Conservation (phyloP, 1,140 invertebrate genomes). For the Neelides sp. region DNA sequence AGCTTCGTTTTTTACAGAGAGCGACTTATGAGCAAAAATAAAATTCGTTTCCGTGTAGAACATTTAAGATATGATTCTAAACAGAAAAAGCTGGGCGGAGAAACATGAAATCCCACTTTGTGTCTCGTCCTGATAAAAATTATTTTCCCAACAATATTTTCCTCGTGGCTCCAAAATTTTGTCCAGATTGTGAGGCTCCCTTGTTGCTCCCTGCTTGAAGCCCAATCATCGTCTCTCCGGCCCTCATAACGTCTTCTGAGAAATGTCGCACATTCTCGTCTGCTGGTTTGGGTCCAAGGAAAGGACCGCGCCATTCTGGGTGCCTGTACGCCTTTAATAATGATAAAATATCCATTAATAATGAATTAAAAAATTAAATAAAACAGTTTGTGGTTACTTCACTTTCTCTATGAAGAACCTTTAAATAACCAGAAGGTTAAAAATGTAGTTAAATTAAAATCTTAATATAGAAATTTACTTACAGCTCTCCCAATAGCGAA, state of each 20-base stretch:
- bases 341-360: not conserved
- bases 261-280: conserved; percentile 87
- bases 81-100: too few species aligned
- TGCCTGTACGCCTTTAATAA: conserved; percentile 65
- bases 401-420: not conserved
- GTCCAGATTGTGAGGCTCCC: conserved; percentile 81
- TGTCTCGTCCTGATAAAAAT: too few species aligned
- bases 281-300: conserved; percentile 73
- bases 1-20: too few species aligned
- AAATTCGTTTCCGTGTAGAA: too few species aligned
- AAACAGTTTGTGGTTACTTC: not conserved
- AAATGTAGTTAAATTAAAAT: too few species aligned
- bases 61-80: too few species aligned
- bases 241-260: conserved; percentile 76
- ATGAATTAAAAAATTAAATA: not conserved
- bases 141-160: conserved; percentile 79
- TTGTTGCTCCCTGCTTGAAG: conserved; percentile 94
- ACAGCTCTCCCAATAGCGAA: conserved; percentile 83
- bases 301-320: conserved; percentile 76
- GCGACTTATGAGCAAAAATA: too few species aligned
- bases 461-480: conserved; percentile 42
- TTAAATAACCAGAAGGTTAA: conserved; percentile 1
- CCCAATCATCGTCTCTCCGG: conserved; percentile 79
- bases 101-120: too few species aligned
- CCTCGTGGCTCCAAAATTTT: conserved; percentile 80